Evolutionary conservation across 2,113 vertebrate species (phyloP), one percentile per base, ranked within the genome.

Genomic region (Oncorhynchus clarkii): DNA sequence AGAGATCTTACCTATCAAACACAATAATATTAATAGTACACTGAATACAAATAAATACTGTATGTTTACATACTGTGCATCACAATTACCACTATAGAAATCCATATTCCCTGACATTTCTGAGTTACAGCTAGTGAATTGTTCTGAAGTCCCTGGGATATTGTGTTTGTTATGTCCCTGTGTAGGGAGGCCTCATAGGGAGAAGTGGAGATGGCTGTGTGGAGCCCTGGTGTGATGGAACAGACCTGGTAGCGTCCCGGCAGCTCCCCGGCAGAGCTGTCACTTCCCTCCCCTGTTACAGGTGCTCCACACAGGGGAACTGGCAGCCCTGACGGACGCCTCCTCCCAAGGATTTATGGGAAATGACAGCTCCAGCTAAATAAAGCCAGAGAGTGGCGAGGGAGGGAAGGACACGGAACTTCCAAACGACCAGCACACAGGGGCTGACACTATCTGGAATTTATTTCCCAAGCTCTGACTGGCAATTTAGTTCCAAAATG

Each of bases 271-370:
- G 81, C 87, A 78, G 83, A 85, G 83, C 86, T 86, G 87, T 89
- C 86, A 89, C 87, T 86, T 80, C 45, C 75, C 86, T 80, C 84
- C 84, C 59, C 75, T 27, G 82, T 86, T 90, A 87, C 90, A 91
- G 88, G 88, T 90, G 84, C 86, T 83, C 78, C 84, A 78, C 85
- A 76, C 84, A 59, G 83, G 82, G 86, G 82, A 82, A 77, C 80
- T 88, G 90, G 88, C 90, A 89, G 88, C 80, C 83, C 84, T 88
- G 89, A 90, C 87, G 85, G 86, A 88, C 75, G 86, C 83, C 83
- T 87, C 84, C 87, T 88, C 88, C 78, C 5, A 77, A 81, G 88
- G 90, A 88, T 85, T 91, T 87, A 90, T 90, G 88, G 81, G 87
- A 85, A 82, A 88, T 88, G 89, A 90, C 90, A 89, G 85, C 72